Base-by-base conservation (phyloP, 2,888 invertebrate genomes). In the Ryuthela nishihirai region DNA sequence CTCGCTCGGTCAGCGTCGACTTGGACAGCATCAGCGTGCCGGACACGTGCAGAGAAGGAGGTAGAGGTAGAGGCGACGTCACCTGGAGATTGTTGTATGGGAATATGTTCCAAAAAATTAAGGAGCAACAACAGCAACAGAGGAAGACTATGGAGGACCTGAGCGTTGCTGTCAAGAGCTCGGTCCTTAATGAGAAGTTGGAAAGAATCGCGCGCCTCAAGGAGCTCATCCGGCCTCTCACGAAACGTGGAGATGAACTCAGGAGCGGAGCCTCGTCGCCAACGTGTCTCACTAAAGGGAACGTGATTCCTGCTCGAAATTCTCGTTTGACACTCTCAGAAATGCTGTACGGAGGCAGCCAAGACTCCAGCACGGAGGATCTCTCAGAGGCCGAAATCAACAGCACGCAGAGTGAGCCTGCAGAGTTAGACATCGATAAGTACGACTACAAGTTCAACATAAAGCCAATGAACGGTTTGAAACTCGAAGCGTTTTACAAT, bases 121-220 rank as follows among this genome's bases (percentile, higher is more conserved):
- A 54, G 25, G 60, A 60, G 41, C 54, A 54, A 21, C 60, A 60
- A 10, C 40, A 40, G 20, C 39, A 44, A n/a, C 40, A 55, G 20
- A 48, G 45, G 9, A 49, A 39, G n/a, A 46, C 43, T 5, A 18
- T 35, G 29, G 55, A 62, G 12, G 48, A 55, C n/a, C 17, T 44
- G 17, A 35, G 32, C 15, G 18, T 21, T n/a, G 32, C 47, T 7
- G 47, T 29, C 17, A 47, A 34, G 15, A 47, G 34, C 17, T 44
- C 64, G 74, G 35, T 62, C 7, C 53, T 65, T 15, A 68, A 67
- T 38, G 67, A 66, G 7, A 68, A 68, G 24, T 84, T 90, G 70
- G 88, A 89, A 72, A 86, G 89, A 73, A 77, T 90, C 69, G 83
- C 88, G 63, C 83, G 84, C 64, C 78, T 90, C 66, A 87, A 88